phyloP scores from a whole-genome alignment of 2,888 invertebrate species.

The Hypsopygia costalis region DNA sequence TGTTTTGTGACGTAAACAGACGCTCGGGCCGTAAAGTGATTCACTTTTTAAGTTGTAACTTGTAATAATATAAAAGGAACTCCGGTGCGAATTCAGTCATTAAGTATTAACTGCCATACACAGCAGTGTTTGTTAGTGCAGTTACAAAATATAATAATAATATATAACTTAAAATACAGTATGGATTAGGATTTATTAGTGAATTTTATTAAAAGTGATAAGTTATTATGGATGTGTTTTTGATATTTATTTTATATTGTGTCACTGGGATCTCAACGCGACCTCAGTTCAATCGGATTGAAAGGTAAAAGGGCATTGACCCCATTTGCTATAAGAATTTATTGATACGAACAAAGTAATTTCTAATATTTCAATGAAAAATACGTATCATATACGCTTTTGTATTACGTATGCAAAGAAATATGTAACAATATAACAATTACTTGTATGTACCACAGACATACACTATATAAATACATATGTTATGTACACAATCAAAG shows the following conservation, averaged over 20 bases:
- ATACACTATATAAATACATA: too few relatives aligned
- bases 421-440: too few relatives aligned
- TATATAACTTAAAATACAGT: background rate
- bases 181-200: background rate
- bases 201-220: background rate
- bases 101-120: slow-evolving; percentile 13
- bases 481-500: too few relatives aligned
- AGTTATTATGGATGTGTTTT: slow-evolving; percentile 3
- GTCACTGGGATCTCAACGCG: background rate
- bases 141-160: slow-evolving; percentile 1
- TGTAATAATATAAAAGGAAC: slow-evolving; percentile 13
- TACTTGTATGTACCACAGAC: too few relatives aligned
- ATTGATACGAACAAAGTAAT: too few relatives aligned
- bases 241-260: background rate
- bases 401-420: too few relatives aligned
- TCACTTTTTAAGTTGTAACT: slow-evolving; percentile 12
- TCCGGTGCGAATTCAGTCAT: slow-evolving; percentile 14
- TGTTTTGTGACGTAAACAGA: slow-evolving; percentile 11
- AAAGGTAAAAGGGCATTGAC: background rate
- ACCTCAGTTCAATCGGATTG: background rate
- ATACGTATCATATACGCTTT: too few relatives aligned
- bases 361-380: too few relatives aligned
- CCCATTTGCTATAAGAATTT: background rate
- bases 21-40: slow-evolving; percentile 7
- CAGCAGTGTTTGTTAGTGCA: slow-evolving; percentile 10